phyloP scores from a whole-genome alignment of 2,888 invertebrate genomes.

The Archips crataeganus region DNA sequence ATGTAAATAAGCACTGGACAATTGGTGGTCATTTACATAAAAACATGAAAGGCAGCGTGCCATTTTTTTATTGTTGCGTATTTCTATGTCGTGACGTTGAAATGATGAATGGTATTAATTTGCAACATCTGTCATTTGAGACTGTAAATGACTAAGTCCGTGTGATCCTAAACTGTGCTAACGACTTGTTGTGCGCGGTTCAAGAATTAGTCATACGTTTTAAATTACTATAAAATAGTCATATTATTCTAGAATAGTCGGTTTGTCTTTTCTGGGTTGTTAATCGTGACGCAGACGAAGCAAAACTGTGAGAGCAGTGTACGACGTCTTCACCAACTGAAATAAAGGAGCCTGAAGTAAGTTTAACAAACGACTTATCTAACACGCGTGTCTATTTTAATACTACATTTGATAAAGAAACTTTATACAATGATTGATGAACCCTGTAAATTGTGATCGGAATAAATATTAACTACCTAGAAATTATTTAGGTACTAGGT shows the following conservation, averaged over 20 bases:
- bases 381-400: not conserved
- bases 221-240: not conserved
- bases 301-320: conserved; percentile 74
- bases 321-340: conserved; percentile 77
- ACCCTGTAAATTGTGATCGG: too few species aligned
- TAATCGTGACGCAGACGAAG: conserved; percentile 59
- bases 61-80: conserved; percentile 20
- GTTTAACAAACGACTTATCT: not conserved
- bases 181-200: conserved; percentile 17
- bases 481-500: too few species aligned
- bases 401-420: not conserved
- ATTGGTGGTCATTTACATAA: conserved; percentile 57
- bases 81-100: conserved; percentile 13
- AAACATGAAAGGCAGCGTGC: conserved; percentile 45
- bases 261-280: not conserved
- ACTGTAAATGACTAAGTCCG: conserved; percentile 12
- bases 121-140: conserved; percentile 37
- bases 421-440: too few species aligned
- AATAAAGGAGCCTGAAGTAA: conserved; percentile 49
- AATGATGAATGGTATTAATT: conserved; percentile 40
- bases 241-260: not conserved
- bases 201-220: conserved; percentile 11
- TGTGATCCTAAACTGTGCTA: conserved; percentile 24
- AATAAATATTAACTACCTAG: too few species aligned
- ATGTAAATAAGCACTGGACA: conserved; percentile 59